Evolutionary conservation across 2,888 invertebrate genomes (phyloP), one percentile per base, ranked within the genome.

Genomic region (Eristalis arbustorum): DNA sequence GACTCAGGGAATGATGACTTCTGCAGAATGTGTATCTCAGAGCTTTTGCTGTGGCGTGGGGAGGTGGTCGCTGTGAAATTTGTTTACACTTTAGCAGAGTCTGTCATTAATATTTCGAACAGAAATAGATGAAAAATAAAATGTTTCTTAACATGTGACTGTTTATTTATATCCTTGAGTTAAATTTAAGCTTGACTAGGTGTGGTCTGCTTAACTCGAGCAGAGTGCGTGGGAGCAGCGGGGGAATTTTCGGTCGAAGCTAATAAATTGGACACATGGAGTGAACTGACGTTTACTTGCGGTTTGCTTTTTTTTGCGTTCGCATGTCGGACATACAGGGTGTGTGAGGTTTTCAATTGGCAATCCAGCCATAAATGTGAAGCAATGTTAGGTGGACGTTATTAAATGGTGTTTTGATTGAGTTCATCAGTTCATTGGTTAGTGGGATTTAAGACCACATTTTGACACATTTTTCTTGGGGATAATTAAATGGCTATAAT

Each of bases 1-100:
- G 83, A 83, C 64, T 83, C 73, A 83, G 42, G 78, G 64, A 59
- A 79, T 79, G 79, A 79, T 79, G 73, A 73, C 79, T 73, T 66
- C 25, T 59, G 59, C 25, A 59, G 59, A 59, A 59, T 59, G 10
- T 28, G 49, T 49, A 49, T 49, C 49, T 6, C 10, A 22, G 49
- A 18, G 8, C 49, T 37, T 37, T n/a, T 37, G 13, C 13, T 11
- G 11, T 8, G 49, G 18, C 5, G 49, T 1, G n/a, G 0, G 59
- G 22, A 25, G 59, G 59, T 14, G 59, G 59, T 59, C 37, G 13
- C 37, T 37, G 37, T 13, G 42, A n/a, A 8, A 18, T 49, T n/a
- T 49, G 49, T 49, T 49, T 49, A 49, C 49, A 49, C 49, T 18
- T 8, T 14, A 18, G 5, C 42, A 42, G 37, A 37, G 49, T 8